Evolutionary conservation across 2,888 invertebrate species (phyloP).

Genomic region (Mythimna ferrago): DNA sequence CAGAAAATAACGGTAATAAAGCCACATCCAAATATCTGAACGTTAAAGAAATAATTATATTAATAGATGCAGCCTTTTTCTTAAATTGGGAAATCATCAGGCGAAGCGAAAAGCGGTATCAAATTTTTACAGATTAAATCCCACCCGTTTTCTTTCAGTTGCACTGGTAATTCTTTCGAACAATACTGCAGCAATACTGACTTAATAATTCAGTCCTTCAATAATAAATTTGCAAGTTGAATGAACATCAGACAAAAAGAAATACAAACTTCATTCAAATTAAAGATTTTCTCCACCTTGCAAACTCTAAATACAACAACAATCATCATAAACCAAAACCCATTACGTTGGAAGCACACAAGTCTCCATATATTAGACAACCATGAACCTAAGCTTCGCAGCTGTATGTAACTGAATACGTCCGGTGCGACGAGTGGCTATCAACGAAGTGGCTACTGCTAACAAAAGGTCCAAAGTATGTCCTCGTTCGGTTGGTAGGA

Average conservation of each 20-base stretch:
- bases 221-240: background rate
- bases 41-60: background rate
- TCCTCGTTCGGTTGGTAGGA: conserved; percentile 48
- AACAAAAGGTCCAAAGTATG: conserved; percentile 62
- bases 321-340: conserved; percentile 9
- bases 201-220: too few relatives aligned
- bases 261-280: background rate
- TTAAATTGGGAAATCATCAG: background rate
- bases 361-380: conserved; percentile 46
- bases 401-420: conserved; percentile 66
- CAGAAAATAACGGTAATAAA: conserved; percentile 9
- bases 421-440: conserved; percentile 62
- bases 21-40: background rate
- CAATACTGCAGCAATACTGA: too few relatives aligned
- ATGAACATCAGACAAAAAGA: background rate
- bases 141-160: too few relatives aligned
- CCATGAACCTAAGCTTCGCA: conserved; percentile 45
- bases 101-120: too few relatives aligned
- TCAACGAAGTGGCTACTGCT: conserved; percentile 50
- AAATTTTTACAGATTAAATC: too few relatives aligned
- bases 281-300: background rate
- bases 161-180: too few relatives aligned
- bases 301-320: background rate
- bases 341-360: conserved; percentile 6
- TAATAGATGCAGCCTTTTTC: background rate